Evolutionary conservation across 37 sponge, comb jelly and placozoan genomes (phyloP).

Genomic region (Axinella damicornis): DNA sequence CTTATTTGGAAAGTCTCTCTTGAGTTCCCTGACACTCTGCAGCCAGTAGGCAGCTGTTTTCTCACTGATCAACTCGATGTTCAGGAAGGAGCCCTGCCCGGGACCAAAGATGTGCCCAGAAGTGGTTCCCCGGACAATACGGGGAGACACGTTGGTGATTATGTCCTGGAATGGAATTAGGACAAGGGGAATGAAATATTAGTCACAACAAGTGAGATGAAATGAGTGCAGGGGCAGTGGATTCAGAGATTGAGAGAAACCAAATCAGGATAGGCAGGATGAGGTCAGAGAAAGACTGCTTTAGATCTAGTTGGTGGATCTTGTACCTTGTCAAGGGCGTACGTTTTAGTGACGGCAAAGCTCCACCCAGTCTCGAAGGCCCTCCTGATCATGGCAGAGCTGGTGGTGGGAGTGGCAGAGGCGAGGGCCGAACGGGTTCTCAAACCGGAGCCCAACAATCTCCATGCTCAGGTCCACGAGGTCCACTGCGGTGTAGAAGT

Average conservation of each 20-base stretch:
- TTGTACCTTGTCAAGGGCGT: constrained; percentile 85
- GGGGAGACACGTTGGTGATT: constrained; percentile 95
- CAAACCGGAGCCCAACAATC: constrained; percentile 88
- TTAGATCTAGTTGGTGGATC: too few relatives aligned
- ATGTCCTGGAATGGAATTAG: constrained; percentile 65
- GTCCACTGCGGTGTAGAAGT: constrained; percentile 95
- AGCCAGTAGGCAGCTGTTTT: constrained; percentile 98
- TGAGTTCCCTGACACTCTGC: constrained; percentile 88
- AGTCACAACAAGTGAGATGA: too few relatives aligned
- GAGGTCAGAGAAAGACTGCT: too few relatives aligned
- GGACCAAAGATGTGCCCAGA: constrained; percentile 89
- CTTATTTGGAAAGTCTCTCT: constrained; percentile 90
- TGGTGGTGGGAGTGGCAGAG: constrained; percentile 95
- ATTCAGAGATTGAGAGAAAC: too few relatives aligned
- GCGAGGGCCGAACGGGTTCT: constrained; percentile 96
- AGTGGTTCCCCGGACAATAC: constrained; percentile 93
- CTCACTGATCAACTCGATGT: constrained; percentile 96
- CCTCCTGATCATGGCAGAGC: constrained; percentile 93
- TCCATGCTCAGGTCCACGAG: constrained; percentile 85
- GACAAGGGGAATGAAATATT: too few relatives aligned
- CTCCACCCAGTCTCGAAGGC: constrained; percentile 94
- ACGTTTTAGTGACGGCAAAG: constrained; percentile 96
- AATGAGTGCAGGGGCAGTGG: neutral
- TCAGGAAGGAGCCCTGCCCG: constrained; percentile 94
- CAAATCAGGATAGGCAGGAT: too few relatives aligned